These are phyloP conservation scores for Willowsia nigromaculata DNA, from an alignment of 2,888 invertebrate genomes.

Conservation along the genomic window DNA sequence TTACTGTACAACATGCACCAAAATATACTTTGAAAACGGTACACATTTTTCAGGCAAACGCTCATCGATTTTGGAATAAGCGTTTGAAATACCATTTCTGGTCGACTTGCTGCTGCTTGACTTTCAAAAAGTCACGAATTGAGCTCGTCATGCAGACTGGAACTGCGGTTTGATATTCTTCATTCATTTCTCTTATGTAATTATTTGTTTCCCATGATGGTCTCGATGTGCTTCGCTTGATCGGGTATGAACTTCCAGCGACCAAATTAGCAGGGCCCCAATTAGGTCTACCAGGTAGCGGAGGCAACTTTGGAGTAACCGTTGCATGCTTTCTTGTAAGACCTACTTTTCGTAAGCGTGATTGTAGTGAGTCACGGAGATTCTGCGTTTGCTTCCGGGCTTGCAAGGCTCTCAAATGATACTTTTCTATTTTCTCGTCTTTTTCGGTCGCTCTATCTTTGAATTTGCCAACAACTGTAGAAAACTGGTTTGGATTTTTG, in stretches of 20 bases:
- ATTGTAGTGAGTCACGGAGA: conserved; percentile 64
- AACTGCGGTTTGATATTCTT: conserved; percentile 58
- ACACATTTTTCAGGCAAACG: not conserved
- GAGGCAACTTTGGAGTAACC: conserved; percentile 23
- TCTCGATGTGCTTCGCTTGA: not conserved
- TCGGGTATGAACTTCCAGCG: conserved; percentile 46
- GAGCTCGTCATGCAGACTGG: conserved; percentile 70
- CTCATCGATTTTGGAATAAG: not conserved
- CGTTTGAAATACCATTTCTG: conserved; percentile 2
- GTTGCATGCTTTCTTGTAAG: conserved; percentile 69
- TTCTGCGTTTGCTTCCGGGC: conserved; percentile 72
- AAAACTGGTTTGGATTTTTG: conserved; percentile 40
- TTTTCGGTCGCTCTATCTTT: conserved; percentile 48
- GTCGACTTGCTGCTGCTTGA: conserved; percentile 44
- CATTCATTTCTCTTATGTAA: not conserved
- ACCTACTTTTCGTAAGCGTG: conserved; percentile 62
- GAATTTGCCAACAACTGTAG: conserved; percentile 52
- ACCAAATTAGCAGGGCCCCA: conserved; percentile 75
- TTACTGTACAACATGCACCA: no score
- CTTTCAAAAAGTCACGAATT: conserved; percentile 62
- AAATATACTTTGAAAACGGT: not conserved
- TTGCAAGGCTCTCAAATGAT: conserved; percentile 55
- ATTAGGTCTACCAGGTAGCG: conserved; percentile 23
- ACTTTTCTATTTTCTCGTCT: conserved; percentile 50
- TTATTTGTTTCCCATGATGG: not conserved